These are phyloP conservation scores for Archilochus colubris DNA, from an alignment of 2,113 vertebrate genomes.

Conservation along the genomic window DNA sequence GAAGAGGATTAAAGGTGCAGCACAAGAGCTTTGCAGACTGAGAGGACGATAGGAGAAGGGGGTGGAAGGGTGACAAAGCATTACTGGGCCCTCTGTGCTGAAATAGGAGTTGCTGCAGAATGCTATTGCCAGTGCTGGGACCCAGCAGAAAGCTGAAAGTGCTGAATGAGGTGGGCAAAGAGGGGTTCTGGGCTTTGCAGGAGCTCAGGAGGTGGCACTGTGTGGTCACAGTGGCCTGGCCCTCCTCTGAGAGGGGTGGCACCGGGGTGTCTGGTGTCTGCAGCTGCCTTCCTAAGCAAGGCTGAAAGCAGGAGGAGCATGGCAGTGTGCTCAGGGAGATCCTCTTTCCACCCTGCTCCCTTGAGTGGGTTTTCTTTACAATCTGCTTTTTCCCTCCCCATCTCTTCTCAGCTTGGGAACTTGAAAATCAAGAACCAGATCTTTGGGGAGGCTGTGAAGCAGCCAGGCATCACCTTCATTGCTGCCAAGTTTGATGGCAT, in stretches of 20 bases:
- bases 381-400: background rate
- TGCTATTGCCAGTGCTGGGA: background rate
- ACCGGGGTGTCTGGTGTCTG: background rate
- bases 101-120: background rate
- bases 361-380: background rate
- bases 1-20: background rate
- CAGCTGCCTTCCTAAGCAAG: background rate
- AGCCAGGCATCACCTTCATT: conserved; percentile 90
- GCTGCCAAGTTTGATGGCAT: conserved; percentile 96
- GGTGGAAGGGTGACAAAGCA: background rate
- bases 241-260: background rate
- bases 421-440: conserved; percentile 79
- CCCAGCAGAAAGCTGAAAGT: background rate
- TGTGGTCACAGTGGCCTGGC: background rate
- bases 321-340: background rate
- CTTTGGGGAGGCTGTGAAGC: conserved; percentile 92
- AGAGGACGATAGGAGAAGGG: background rate
- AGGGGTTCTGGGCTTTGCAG: background rate
- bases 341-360: rapidly evolving
- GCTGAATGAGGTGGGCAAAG: background rate
- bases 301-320: background rate
- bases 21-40: background rate
- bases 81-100: background rate
- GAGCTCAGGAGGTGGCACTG: background rate
- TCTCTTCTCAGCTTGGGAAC: conserved; percentile 64